A percentile compares a stretch with the other conserved stretches of the same genome.
Conservation (phyloP, 2,888 invertebrate species). For the Drosophila multiciliata region DNA sequence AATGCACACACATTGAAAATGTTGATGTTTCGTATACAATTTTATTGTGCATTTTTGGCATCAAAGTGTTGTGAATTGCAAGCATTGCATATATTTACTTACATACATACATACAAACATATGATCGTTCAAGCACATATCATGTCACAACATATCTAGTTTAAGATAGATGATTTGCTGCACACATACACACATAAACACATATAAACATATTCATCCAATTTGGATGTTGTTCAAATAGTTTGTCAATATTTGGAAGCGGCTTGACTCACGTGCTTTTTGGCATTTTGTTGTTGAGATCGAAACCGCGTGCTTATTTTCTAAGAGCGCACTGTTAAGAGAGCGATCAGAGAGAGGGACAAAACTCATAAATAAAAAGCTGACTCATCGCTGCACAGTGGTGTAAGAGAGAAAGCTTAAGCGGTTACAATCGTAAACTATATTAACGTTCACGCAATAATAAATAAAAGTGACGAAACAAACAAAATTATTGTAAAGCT, state of each 20-base stretch:
- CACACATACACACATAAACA: neutral
- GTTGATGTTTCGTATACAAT: neutral
- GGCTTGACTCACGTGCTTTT: slow-evolving; percentile 53
- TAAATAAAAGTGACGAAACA: neutral
- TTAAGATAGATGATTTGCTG: slow-evolving; percentile 1
- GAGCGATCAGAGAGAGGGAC: slow-evolving; percentile 9
- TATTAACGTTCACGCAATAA: neutral
- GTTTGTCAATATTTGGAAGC: slow-evolving; percentile 43
- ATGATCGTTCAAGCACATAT: neutral
- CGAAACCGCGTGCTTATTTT: slow-evolving; percentile 49
- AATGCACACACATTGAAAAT: neutral
- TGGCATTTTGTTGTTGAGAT: slow-evolving; percentile 49
- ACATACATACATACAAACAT: neutral
- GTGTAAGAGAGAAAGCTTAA: neutral
- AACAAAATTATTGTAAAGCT: neutral
- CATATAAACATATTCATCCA: slow-evolving; percentile 10
- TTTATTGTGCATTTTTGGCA: neutral
- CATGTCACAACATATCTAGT: slow-evolving; percentile 3
- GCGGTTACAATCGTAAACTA: neutral
- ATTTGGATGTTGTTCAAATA: slow-evolving; percentile 31
- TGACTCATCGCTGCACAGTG: slow-evolving; percentile 40
- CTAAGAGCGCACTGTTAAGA: slow-evolving; percentile 27
- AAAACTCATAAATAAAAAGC: slow-evolving; percentile 6
- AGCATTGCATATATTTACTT: neutral
- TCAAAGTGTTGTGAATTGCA: neutral